These are phyloP conservation scores for Blastobasis lacticolella DNA, from an alignment of 2,888 invertebrate genomes.

Conservation along the genomic window DNA sequence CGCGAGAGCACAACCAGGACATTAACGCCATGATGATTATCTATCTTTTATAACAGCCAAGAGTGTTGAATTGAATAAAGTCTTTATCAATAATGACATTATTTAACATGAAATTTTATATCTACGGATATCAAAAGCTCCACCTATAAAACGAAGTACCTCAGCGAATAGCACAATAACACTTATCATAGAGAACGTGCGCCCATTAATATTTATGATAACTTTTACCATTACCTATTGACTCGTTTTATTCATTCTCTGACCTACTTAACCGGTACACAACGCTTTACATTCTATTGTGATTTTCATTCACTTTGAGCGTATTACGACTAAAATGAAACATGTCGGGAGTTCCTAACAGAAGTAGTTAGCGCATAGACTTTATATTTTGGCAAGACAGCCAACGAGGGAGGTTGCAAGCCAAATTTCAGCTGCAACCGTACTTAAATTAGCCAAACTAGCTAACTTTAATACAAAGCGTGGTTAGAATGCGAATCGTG, in stretches of 20 bases:
- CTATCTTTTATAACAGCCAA: too few species aligned
- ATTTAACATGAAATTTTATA: too few species aligned
- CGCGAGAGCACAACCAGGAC: too few species aligned
- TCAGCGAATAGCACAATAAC: neutral
- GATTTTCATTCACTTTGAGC: too few species aligned
- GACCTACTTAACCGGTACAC: neutral
- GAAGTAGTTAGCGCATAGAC: slow-evolving; percentile 1
- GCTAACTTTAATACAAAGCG: slow-evolving; percentile 6
- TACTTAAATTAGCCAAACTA: slow-evolving; percentile 14
- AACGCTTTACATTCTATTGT: too few species aligned
- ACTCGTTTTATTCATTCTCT: neutral
- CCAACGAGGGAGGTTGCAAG: neutral
- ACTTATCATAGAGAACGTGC: neutral
- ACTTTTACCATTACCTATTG: neutral
- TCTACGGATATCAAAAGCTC: too few species aligned
- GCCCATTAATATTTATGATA: neutral
- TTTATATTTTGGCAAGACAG: slow-evolving; percentile 6
- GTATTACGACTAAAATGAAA: neutral
- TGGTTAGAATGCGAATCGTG: slow-evolving; percentile 1
- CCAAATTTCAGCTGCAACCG: slow-evolving; percentile 9
- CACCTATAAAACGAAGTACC: neutral
- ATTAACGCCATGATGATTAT: too few species aligned
- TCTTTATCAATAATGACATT: too few species aligned
- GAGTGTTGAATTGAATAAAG: too few species aligned
- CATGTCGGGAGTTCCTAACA: slow-evolving; percentile 1